These are phyloP conservation scores for Lepilemur ruficaudatus DNA, from an alignment of 2,797 vertebrate genomes.

Conservation along the genomic window DNA sequence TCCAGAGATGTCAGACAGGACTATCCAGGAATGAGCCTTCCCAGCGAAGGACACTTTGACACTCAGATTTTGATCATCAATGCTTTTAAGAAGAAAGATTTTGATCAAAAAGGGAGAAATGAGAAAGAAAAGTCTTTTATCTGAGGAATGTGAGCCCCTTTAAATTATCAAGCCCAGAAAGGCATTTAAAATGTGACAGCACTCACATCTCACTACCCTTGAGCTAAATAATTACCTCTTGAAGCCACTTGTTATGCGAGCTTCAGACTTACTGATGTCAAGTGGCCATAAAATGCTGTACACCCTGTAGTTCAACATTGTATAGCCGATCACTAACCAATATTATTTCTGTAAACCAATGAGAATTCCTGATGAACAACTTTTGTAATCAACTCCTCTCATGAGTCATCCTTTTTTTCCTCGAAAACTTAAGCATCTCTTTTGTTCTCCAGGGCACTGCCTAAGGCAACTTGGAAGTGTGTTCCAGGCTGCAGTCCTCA, in stretches of 20 bases:
- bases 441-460: neutral
- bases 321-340: neutral
- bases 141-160: neutral
- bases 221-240: neutral
- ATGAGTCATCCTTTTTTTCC: neutral
- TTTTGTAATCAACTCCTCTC: neutral
- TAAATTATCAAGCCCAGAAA: neutral
- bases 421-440: neutral
- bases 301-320: neutral
- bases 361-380: neutral
- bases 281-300: neutral
- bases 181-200: neutral
- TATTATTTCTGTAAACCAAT: neutral
- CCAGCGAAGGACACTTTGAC: neutral
- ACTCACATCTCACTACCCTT: neutral
- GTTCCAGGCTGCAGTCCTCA: neutral
- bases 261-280: neutral
- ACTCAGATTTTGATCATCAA: neutral
- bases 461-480: neutral
- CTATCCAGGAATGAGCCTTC: neutral
- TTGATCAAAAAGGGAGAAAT: neutral
- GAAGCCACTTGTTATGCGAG: neutral
- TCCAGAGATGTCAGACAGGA: neutral
- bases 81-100: neutral
- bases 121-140: neutral